A percentile compares a stretch with the other conserved stretches of the same genome.
These are phyloP conservation scores for Andrena cerasifolii DNA, from an alignment of 1,140 invertebrate species.

Conservation along the genomic window DNA sequence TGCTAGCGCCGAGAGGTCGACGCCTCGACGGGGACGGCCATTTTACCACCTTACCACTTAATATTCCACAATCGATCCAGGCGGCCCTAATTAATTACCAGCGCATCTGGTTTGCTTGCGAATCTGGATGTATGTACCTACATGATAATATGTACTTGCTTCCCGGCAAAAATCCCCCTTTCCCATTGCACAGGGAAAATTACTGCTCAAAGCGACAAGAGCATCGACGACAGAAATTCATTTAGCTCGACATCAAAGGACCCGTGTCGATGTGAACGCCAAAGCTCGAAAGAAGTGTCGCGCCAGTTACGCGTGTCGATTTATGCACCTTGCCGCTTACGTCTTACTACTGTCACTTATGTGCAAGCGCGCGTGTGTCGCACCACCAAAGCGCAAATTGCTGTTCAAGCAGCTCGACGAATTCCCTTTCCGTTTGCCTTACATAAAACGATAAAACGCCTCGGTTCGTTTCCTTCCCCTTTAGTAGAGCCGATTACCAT, in stretches of 20 bases:
- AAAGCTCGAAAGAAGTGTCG: too few relatives aligned
- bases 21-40: too few relatives aligned
- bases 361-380: conserved; percentile 26
- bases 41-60: not conserved
- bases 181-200: too few relatives aligned
- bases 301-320: not conserved
- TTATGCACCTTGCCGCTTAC: conserved; percentile 9
- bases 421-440: conserved; percentile 30
- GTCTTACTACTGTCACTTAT: conserved; percentile 4
- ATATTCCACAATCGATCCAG: not conserved
- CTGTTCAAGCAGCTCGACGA: conserved; percentile 1
- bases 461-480: not conserved
- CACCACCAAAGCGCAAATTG: not conserved
- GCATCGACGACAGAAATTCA: too few relatives aligned
- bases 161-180: too few relatives aligned
- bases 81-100: not conserved
- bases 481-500: not conserved
- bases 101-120: too few relatives aligned
- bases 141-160: too few relatives aligned
- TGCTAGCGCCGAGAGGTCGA: not conserved
- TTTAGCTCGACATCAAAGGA: too few relatives aligned
- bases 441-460: conserved; percentile 39
- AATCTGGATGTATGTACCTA: not conserved
- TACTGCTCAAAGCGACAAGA: too few relatives aligned
- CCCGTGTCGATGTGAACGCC: too few relatives aligned